Conservation (phyloP, 2,888 invertebrate genomes). For the Chorisops tibialis region DNA sequence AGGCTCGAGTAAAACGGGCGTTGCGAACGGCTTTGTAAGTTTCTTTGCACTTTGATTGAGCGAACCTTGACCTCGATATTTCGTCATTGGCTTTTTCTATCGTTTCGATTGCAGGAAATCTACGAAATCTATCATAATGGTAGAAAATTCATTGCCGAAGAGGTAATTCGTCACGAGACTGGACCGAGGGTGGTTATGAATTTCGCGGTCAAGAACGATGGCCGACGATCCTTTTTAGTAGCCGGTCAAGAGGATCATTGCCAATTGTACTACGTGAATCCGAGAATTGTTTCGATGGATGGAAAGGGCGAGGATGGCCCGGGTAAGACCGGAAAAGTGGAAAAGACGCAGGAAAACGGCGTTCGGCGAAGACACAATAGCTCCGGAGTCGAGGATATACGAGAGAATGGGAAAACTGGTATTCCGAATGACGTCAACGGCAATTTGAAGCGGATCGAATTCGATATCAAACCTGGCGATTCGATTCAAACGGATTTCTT, state of each 20-base stretch:
- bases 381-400: constrained; percentile 46
- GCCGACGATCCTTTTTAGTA: constrained; percentile 73
- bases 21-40: constrained; percentile 95
- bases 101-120: constrained; percentile 69
- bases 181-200: constrained; percentile 91
- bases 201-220: constrained; percentile 69
- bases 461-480: constrained; percentile 72
- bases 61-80: background rate
- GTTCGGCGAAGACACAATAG: constrained; percentile 38
- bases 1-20: constrained; percentile 94
- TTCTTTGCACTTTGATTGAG: background rate
- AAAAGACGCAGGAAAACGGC: constrained; percentile 46
- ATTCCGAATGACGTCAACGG: constrained; percentile 38
- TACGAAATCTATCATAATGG: constrained; percentile 88
- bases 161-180: constrained; percentile 85
- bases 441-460: constrained; percentile 61
- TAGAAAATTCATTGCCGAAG: constrained; percentile 76
- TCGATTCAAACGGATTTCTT: constrained; percentile 84
- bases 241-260: constrained; percentile 92
- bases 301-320: constrained; percentile 51
- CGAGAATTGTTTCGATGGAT: constrained; percentile 58
- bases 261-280: constrained; percentile 74
- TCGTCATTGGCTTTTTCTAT: background rate
- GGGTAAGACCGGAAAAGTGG: constrained; percentile 38
- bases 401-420: constrained; percentile 33